Evolutionary conservation across 2,797 vertebrate genomes (phyloP), one percentile per base, ranked within the genome.

Genomic region (Anabas testudineus): DNA sequence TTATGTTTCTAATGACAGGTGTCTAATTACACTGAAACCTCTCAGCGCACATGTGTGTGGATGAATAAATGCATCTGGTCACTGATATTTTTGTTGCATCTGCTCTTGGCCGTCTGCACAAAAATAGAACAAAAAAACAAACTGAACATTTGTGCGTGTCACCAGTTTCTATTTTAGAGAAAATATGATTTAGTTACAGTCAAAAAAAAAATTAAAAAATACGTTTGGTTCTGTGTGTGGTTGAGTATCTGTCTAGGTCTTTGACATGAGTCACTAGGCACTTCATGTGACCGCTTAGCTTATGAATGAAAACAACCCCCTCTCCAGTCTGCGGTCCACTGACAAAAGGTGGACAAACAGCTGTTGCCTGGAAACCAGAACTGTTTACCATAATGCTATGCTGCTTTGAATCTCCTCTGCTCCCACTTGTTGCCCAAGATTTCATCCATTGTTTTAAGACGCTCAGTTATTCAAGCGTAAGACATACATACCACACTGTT

Each of bases 281-380:
- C 71, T 80, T 90, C 87, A 88, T 88, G 83, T 87, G 80, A 86
- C 80, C 70, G 37, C 65, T 88, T 70, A 77, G 71, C 77, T 78
- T 69, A 78, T 82, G 79, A 84, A 91, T 90, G 79, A 89, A 80
- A 71, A 87, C 68, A 61, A 47, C 47, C 55, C 61, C 54, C 34
- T 64, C 76, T 67, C 51, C 54, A 55, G 51, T 26, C 39, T 64
- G 28, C 21, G 3, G 59, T 51, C 74, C 42, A 12, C 66, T 66
- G 43, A 81, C 80, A 83, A 76, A 68, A 75, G 71, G 56, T 78
- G 75, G 59, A 60, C 80, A 82, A 90, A 85, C 79, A 83, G 70
- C 73, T 67, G 88, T 92, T 91, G 87, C 84, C 78, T 87, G 62
- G 87, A 84, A 89, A 92, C 88, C 63, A 79, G 52, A 72, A 62